Conservation (phyloP, 2,113 vertebrate genomes). For the Grammomys dolichurus region DNA sequence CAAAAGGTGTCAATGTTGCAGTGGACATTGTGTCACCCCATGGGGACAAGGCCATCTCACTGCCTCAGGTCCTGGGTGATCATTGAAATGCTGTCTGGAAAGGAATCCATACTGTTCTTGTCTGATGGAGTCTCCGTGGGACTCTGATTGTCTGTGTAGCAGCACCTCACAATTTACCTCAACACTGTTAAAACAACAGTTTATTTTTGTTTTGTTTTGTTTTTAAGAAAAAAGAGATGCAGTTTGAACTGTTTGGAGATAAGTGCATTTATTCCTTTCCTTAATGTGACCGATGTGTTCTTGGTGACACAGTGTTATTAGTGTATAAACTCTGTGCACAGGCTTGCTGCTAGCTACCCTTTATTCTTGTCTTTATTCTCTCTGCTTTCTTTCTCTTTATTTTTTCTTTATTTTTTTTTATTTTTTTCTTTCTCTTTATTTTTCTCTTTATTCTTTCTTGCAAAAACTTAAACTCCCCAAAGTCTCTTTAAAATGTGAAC, state of each 20-base stretch:
- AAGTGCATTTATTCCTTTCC: background rate
- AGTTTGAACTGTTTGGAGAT: background rate
- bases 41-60: background rate
- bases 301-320: background rate
- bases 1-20: background rate
- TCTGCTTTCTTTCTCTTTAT: too few relatives aligned
- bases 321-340: background rate
- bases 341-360: background rate
- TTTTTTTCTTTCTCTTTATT: too few relatives aligned
- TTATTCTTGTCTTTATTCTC: background rate
- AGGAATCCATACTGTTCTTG: too few relatives aligned
- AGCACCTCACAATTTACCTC: background rate
- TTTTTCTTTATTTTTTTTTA: too few relatives aligned
- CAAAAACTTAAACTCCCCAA: background rate
- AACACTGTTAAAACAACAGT: background rate
- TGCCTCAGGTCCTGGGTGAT: background rate
- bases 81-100: background rate
- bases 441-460: too few relatives aligned
- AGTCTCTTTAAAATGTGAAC: background rate
- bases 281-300: background rate
- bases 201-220: background rate
- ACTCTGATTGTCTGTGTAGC: background rate
- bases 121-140: fast-evolving
- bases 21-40: too few relatives aligned
- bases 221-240: background rate